A percentile compares a stretch with the other conserved stretches of the same genome.
Evolutionary conservation across 2,797 vertebrate species (phyloP).

Genomic region (Centropyge bicolor): DNA sequence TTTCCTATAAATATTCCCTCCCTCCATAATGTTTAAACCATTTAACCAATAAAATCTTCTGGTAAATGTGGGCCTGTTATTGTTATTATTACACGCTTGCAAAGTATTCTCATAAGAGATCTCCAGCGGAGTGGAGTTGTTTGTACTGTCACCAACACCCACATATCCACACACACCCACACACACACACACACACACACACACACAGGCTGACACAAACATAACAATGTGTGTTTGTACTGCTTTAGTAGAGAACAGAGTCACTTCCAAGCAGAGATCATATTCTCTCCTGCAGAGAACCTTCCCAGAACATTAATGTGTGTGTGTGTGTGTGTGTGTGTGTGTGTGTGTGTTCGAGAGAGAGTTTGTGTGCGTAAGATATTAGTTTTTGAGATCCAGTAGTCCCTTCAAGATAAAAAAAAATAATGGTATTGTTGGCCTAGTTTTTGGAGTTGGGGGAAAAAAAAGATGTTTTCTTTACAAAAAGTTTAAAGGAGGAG

Average conservation of each 20-base stretch:
- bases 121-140: slow-evolving; percentile 61
- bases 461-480: not conserved
- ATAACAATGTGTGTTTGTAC: slow-evolving; percentile 74
- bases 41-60: slow-evolving; percentile 45
- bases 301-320: slow-evolving; percentile 76
- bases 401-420: slow-evolving; percentile 21
- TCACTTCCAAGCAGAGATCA: slow-evolving; percentile 82
- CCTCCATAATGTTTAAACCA: slow-evolving; percentile 1
- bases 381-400: slow-evolving; percentile 49
- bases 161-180: slow-evolving; percentile 30
- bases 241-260: slow-evolving; percentile 68
- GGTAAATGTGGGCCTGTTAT: slow-evolving; percentile 35
- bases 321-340: slow-evolving; percentile 37
- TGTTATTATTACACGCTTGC: slow-evolving; percentile 54
- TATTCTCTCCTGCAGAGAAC: slow-evolving; percentile 73
- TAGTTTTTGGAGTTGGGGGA: slow-evolving; percentile 17
- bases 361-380: slow-evolving; percentile 21
- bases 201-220: slow-evolving; percentile 37
- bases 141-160: slow-evolving; percentile 72
- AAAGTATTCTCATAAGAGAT: slow-evolving; percentile 59
- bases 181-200: not conserved
- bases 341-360: slow-evolving; percentile 28
- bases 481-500: not conserved
- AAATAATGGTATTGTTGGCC: slow-evolving; percentile 5
- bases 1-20: not conserved